Evolutionary conservation across 2,797 vertebrate genomes (phyloP).

Genomic region (Threskiornis aethiopicus): DNA sequence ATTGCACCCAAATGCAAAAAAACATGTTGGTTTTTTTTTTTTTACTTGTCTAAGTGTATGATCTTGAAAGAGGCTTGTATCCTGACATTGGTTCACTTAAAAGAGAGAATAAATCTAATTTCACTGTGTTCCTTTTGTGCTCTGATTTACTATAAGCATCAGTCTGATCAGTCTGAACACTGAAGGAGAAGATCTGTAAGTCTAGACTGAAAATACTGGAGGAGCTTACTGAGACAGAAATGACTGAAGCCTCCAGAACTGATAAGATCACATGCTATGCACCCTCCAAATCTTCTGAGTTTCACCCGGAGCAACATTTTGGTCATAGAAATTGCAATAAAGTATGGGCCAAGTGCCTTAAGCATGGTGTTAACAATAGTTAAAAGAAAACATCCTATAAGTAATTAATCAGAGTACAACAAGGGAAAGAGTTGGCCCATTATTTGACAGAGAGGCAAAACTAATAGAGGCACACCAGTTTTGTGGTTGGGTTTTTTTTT

Average conservation of each 20-base stretch:
- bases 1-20: not conserved
- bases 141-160: not conserved
- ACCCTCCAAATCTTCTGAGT: not conserved
- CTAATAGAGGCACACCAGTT: not conserved
- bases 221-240: not conserved
- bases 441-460: not conserved
- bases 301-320: not conserved
- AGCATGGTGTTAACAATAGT: not conserved
- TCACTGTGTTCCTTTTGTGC: not conserved
- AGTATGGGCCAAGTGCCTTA: not conserved
- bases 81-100: not conserved
- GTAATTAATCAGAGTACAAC: not conserved
- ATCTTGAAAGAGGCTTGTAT: not conserved
- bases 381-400: not conserved
- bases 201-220: not conserved
- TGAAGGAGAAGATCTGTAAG: not conserved
- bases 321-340: not conserved
- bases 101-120: not conserved
- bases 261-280: not conserved
- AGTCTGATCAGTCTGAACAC: not conserved
- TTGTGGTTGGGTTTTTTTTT: not conserved
- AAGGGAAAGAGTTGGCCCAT: not conserved
- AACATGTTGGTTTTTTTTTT: not conserved
- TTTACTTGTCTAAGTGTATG: not conserved
- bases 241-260: not conserved